Evolutionary conservation across 2,113 vertebrate species (phyloP).

Genomic region (Xerus inauris): DNA sequence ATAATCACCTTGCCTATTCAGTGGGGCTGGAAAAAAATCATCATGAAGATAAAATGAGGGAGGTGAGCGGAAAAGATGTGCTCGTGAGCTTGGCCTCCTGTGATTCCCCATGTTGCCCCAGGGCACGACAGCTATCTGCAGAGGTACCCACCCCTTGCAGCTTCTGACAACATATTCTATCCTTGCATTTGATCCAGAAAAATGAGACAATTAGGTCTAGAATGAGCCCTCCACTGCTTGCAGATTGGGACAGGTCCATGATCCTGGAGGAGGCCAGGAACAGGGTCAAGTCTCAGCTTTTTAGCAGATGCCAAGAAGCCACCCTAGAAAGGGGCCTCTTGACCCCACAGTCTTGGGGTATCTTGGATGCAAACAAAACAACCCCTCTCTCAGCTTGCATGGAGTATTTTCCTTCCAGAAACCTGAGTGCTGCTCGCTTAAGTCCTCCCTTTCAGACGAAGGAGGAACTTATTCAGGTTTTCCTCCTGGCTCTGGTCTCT

Average conservation of each 20-base stretch:
- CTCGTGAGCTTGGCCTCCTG: not conserved
- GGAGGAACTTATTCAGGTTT: not conserved
- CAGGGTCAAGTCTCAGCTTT: not conserved
- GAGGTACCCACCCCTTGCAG: not conserved
- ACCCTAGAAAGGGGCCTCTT: not conserved
- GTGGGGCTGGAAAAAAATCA: not conserved
- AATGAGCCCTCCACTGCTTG: not conserved
- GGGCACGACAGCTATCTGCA: rapidly evolving
- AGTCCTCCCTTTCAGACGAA: not conserved
- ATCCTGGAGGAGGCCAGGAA: not conserved
- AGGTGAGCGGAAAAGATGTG: not conserved
- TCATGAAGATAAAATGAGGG: not conserved
- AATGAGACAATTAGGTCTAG: not conserved
- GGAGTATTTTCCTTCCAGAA: not conserved
- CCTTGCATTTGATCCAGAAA: not conserved
- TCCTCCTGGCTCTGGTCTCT: not conserved
- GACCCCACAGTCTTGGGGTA: not conserved
- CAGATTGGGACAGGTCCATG: not conserved
- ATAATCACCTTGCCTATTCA: not conserved
- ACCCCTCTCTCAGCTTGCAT: not conserved
- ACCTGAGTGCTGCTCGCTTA: not conserved
- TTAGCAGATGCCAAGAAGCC: not conserved
- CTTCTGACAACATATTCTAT: not conserved
- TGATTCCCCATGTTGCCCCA: rapidly evolving
- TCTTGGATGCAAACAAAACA: not conserved